Conservation (phyloP, 2,888 invertebrate genomes). For the Tinea pellionella region DNA sequence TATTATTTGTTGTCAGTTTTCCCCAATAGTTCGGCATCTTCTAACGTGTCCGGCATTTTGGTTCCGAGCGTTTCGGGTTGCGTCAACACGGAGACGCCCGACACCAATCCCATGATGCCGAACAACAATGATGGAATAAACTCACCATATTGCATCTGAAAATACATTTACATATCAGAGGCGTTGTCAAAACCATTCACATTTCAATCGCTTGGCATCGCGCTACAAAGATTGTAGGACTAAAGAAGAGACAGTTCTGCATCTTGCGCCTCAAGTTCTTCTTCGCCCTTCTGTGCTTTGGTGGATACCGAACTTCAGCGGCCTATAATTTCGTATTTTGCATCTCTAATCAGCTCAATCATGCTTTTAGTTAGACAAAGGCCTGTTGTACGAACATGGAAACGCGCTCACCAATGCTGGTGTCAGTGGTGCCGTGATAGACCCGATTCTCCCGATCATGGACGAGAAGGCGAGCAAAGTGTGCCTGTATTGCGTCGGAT, state of each 20-base stretch:
- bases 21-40: constrained; percentile 60
- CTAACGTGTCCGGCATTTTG: constrained; percentile 70
- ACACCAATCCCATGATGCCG: constrained; percentile 56
- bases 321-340: too few species aligned
- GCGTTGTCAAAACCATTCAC: too few species aligned
- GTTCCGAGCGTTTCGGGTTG: constrained; percentile 73
- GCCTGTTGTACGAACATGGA: too few species aligned
- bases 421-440: constrained; percentile 77
- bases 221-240: too few species aligned
- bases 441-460: constrained; percentile 77
- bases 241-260: too few species aligned
- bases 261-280: too few species aligned
- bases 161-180: not conserved
- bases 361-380: too few species aligned
- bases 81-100: constrained; percentile 66
- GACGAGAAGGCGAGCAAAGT: constrained; percentile 76
- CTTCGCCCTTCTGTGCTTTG: too few species aligned
- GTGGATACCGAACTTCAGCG: too few species aligned
- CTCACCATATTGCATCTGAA: constrained; percentile 38
- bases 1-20: too few species aligned
- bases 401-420: constrained; percentile 70
- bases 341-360: too few species aligned
- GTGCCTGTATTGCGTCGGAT: constrained; percentile 77
- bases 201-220: too few species aligned
- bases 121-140: constrained; percentile 68